phyloP scores from a whole-genome alignment of 2,113 vertebrate species.

The Ciconia boyciana region DNA sequence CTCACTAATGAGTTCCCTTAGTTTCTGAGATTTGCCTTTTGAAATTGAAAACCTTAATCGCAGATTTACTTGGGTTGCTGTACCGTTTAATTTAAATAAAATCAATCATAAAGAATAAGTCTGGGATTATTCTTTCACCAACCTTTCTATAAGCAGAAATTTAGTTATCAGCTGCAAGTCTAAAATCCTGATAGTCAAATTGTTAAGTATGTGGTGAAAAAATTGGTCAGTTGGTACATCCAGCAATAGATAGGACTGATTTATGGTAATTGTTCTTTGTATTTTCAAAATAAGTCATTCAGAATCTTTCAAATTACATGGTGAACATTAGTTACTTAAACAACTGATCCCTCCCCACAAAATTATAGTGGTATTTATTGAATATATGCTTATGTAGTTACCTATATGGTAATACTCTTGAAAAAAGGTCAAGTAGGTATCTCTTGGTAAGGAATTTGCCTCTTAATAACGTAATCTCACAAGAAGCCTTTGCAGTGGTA shows the following conservation, averaged over 20 bases:
- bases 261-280: not conserved
- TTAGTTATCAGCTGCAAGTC: not conserved
- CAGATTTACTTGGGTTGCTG: constrained; percentile 8
- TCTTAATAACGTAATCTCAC: not conserved
- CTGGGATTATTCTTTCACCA: constrained; percentile 34
- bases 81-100: constrained; percentile 11
- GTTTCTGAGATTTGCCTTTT: constrained; percentile 42
- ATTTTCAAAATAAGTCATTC: not conserved
- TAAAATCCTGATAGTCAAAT: not conserved
- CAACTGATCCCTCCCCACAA: not conserved
- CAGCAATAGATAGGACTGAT: not conserved
- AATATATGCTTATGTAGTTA: not conserved
- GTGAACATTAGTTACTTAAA: not conserved
- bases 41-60: constrained; percentile 44
- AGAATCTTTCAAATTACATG: not conserved
- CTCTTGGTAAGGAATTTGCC: not conserved
- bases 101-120: constrained; percentile 24
- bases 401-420: not conserved
- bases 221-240: not conserved
- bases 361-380: not conserved
- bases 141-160: not conserved
- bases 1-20: not conserved
- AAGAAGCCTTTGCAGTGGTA: not conserved
- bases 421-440: not conserved
- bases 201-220: not conserved